A percentile compares a stretch with the other conserved stretches of the same genome.
Conservation (phyloP, 2,888 invertebrate species). For the Idaea straminata region DNA sequence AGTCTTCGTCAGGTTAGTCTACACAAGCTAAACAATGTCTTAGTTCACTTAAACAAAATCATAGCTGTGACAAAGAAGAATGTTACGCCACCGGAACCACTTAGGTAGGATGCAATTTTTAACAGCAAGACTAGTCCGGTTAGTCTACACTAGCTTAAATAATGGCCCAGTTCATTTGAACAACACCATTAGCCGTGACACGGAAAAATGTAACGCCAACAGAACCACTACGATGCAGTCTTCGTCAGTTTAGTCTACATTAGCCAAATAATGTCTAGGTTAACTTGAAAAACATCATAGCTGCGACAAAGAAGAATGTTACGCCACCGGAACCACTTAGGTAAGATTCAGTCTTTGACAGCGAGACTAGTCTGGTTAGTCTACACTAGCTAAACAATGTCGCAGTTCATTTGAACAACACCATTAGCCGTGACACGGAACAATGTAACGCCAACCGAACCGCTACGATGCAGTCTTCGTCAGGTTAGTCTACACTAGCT, state of each 20-base stretch:
- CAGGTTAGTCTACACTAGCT: too few relatives aligned
- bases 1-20: constrained; percentile 81
- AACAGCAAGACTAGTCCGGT: constrained; percentile 92
- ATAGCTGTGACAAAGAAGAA: constrained; percentile 89
- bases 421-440: neutral
- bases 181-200: neutral
- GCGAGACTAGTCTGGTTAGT: constrained; percentile 89
- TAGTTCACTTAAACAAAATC: constrained; percentile 86
- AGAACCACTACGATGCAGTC: too few relatives aligned
- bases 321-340: constrained; percentile 89
- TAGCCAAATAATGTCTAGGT: constrained; percentile 84
- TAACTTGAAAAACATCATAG: constrained; percentile 87
- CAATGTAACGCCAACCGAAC: neutral
- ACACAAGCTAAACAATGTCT: too few relatives aligned
- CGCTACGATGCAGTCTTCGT: too few relatives aligned
- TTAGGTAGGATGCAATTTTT: constrained; percentile 97
- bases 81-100: constrained; percentile 85
- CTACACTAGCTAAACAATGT: too few relatives aligned
- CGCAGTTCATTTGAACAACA: too few relatives aligned
- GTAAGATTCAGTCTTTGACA: constrained; percentile 97
- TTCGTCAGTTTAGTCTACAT: too few relatives aligned
- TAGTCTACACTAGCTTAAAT: constrained; percentile 15
- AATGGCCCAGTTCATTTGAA: too few relatives aligned
- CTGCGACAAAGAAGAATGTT: constrained; percentile 87
- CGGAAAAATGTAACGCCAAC: neutral